Percentiles rank a stretch among this genome's conserved stretches.
phyloP scores from a whole-genome alignment of 2,888 invertebrate genomes.

The Drosophila silvestris region DNA sequence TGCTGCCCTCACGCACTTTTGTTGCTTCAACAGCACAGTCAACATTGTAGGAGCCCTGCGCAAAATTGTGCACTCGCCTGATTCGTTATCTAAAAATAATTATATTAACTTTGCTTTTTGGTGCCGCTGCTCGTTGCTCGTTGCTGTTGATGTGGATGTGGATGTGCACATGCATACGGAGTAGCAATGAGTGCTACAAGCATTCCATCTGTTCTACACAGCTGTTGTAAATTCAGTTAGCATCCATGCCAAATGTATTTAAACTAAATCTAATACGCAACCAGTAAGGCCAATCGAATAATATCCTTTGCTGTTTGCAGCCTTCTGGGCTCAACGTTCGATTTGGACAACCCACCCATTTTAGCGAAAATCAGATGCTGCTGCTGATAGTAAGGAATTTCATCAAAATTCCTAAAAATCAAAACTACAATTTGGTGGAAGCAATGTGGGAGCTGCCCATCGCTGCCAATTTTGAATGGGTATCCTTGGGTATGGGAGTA shows the following conservation, averaged over 20 bases:
- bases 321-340: conserved; percentile 29
- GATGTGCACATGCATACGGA: conserved; percentile 3
- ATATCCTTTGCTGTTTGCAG: conserved; percentile 20
- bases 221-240: conserved; percentile 37
- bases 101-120: conserved; percentile 81
- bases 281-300: conserved; percentile 1
- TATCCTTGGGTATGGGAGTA: no score
- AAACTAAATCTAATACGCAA: background rate
- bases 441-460: background rate
- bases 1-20: conserved; percentile 51
- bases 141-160: background rate
- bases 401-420: conserved; percentile 64
- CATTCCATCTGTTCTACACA: conserved; percentile 2
- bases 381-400: conserved; percentile 53
- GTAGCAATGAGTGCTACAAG: background rate
- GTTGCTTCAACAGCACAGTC: conserved; percentile 46
- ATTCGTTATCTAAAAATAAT: conserved; percentile 81
- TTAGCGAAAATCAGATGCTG: conserved; percentile 4
- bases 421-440: conserved; percentile 22
- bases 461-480: background rate
- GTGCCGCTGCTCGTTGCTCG: conserved; percentile 39
- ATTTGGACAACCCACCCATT: conserved; percentile 34
- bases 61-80: conserved; percentile 79
- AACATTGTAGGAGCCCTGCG: conserved; percentile 32
- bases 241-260: conserved; percentile 20